Evolutionary conservation across 2,888 invertebrate species (phyloP), one percentile per base, ranked within the genome.

Genomic region (Napeogenes sylphis): DNA sequence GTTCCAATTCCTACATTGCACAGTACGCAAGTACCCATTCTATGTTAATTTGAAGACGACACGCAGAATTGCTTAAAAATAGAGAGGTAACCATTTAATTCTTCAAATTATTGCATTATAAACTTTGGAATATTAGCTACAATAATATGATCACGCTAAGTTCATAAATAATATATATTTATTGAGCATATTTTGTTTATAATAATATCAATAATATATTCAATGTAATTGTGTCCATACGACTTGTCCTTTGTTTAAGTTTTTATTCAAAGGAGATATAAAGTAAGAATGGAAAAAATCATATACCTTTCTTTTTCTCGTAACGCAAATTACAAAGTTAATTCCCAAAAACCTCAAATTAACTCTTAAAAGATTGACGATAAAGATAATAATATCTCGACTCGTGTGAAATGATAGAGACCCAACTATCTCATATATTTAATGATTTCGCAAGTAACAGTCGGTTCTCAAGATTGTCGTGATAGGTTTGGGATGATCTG

Each of bases 11-110:
- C 76, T 70, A 71, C 69, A 73, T 81, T 82, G 80, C 73, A 77
- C 70, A 73, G 71, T 73, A 71, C 69, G 67, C 70, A 64, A 71
- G 68, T 72, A 65, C 71, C 81, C 75, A 85, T 84, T 85, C 81
- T 84, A 85, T 85, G 83, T 75, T 83, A 85, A 85, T 85, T 79
- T 76, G 72, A 71, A 77, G 78, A 79, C 78, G 80, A 85, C 84
- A 83, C 80, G 78, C 75, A 67, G 74, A 80, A 80, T 80, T 80
- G 78, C 80, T 73, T 70, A 77, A 76, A 42, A 51, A 21, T 51
- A 51, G 51, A 51, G 30, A 51, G 51, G 51, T 51, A 51, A 51
- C 30, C 5, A 51, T 51, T 8, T 21, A 51, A 51, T 51, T 51
- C 51, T 30, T 30, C 51, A 51, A 51, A 51, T 51, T 51, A 30